Base-by-base conservation (phyloP, 1,140 invertebrate species). In the Penaeus chinensis region DNA sequence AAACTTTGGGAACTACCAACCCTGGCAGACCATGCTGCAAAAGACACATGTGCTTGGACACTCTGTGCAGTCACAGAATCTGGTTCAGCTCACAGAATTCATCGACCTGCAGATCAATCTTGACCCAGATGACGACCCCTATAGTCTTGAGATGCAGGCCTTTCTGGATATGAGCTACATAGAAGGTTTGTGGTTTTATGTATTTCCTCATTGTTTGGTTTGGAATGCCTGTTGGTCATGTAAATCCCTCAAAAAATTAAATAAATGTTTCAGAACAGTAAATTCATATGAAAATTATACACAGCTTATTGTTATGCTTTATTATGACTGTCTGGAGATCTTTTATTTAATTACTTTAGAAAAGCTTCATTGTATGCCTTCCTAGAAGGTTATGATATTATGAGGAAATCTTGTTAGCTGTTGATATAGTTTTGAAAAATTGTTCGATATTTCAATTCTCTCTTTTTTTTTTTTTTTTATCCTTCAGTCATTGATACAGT, bases 1-100 rank as follows among this genome's bases (percentile, higher is more conserved):
- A 11, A 54, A 87, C 60, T 32, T 87, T 7, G 86, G 86, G 27
- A 65, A 22, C 10, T 87, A 87, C 61, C 86, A 87, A 20, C 84
- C 89, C 16, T 89, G 84, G 84, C 89, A 89, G n/a, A 83, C 84
- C 54, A 63, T 80, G 8, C 27, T 84, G 54, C 89, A 89, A 62
- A 27, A 22, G 20, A 83, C 84, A 47, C 71, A 89, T 66, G 47
- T 76, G 2, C 42, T 89, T 3, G 60, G 82, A 18, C 89, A 89
- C 63, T 82, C 89, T 11, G 16, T 47, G 24, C 85, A 69, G 60
- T 47, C 79, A 32, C 18, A 24, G 1, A 27, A 82, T 71, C 60
- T 89, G 27, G 84, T 89, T 18, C 63, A 84, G 27, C 65, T 89
- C 13, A 61, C 82, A 27, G 88, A 83, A 47, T 85, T 89, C 66